These are phyloP conservation scores for Polydrusus pterygomalis DNA, from an alignment of 2,888 invertebrate species.

Conservation along the genomic window DNA sequence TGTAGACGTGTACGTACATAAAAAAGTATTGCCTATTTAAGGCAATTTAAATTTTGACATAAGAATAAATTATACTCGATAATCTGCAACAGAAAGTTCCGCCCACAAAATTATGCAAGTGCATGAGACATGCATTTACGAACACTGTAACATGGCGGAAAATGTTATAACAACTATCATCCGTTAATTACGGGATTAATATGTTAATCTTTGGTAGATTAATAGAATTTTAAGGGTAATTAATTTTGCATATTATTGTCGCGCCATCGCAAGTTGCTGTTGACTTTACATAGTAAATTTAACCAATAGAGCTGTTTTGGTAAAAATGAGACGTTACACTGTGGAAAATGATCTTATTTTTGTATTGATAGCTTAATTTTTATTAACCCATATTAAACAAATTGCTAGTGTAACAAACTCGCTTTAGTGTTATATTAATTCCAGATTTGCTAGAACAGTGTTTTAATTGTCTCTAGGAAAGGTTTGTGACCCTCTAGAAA, in stretches of 20 bases:
- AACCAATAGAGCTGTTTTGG: background rate
- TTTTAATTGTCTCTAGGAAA: too few species aligned
- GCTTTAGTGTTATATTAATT: too few species aligned
- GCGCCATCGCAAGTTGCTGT: constrained; percentile 4
- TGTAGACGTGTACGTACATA: background rate
- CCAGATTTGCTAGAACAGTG: too few species aligned
- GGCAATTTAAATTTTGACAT: constrained; percentile 2
- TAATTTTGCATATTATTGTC: constrained; percentile 14
- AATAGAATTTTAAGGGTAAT: constrained; percentile 28
- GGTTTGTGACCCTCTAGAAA: too few species aligned
- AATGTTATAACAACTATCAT: constrained; percentile 46
- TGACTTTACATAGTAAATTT: background rate
- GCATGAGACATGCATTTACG: constrained; percentile 33
- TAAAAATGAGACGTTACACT: background rate
- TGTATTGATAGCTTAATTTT: too few species aligned
- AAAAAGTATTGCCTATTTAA: background rate
- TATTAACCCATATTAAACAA: too few species aligned
- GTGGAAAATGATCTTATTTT: too few species aligned
- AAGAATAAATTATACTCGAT: constrained; percentile 14
- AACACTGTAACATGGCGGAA: constrained; percentile 41
- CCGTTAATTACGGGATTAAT: constrained; percentile 42
- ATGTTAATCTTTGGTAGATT: constrained; percentile 41
- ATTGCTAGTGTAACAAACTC: too few species aligned
- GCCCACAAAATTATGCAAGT: constrained; percentile 45
- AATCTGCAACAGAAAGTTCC: constrained; percentile 29